Conservation (phyloP, 2,797 vertebrate genomes). For the Lates japonicus region DNA sequence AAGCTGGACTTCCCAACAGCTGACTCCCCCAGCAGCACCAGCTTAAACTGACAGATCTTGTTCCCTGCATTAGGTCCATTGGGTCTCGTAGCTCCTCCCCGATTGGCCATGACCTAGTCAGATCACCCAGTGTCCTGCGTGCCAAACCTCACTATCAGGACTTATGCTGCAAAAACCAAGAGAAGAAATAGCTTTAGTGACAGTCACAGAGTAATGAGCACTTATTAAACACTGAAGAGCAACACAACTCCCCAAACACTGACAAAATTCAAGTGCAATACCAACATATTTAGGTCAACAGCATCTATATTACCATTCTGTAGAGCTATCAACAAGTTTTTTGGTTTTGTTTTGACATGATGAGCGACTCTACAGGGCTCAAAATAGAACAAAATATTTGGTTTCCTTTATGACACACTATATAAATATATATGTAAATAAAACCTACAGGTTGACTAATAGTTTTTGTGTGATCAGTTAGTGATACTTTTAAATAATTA, state of each 20-base stretch:
- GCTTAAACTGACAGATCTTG: conserved; percentile 99
- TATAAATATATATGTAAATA: neutral
- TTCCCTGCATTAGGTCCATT: conserved; percentile 96
- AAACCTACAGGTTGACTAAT: conserved; percentile 1
- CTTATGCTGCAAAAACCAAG: conserved; percentile 53
- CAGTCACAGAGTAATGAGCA: neutral
- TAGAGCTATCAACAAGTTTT: neutral
- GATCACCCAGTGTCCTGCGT: conserved; percentile 84
- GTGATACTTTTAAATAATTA: neutral
- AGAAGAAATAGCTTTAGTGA: neutral
- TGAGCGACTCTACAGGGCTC: neutral
- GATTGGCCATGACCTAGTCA: conserved; percentile 96
- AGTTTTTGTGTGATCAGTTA: neutral
- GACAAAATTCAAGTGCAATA: neutral
- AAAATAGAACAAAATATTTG: conserved; percentile 17
- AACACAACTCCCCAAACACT: neutral
- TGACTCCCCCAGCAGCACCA: conserved; percentile 98
- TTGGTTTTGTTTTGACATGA: conserved; percentile 4
- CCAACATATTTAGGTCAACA: neutral
- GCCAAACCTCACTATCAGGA: conserved; percentile 73
- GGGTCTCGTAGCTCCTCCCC: conserved; percentile 95
- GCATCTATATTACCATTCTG: neutral
- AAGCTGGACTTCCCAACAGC: conserved; percentile 99
- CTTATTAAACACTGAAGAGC: neutral
- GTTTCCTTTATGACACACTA: conserved; percentile 3